Percentiles rank a stretch among this genome's conserved stretches.
These are phyloP conservation scores for Irena cyanogastra DNA, from an alignment of 2,113 vertebrate species.

Conservation along the genomic window DNA sequence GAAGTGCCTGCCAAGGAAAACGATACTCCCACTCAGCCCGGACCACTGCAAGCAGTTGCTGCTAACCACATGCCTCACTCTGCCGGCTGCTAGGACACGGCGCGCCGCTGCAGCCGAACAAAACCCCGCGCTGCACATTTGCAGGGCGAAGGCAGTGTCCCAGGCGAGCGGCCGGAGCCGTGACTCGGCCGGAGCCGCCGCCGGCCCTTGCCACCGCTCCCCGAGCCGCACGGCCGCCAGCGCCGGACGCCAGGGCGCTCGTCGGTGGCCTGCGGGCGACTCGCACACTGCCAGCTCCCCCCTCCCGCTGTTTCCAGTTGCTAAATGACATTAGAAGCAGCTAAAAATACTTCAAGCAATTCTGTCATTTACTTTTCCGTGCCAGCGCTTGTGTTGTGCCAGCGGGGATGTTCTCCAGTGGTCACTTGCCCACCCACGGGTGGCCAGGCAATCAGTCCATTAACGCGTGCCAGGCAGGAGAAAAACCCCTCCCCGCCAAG, in stretches of 20 bases:
- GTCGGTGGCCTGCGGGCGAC: neutral
- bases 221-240: neutral
- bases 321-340: conserved; percentile 35
- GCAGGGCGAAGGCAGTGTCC: neutral
- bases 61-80: conserved; percentile 63
- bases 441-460: neutral
- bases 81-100: conserved; percentile 56
- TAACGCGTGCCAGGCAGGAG: accelerated
- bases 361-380: neutral
- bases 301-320: neutral
- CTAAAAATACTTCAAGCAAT: conserved; percentile 44
- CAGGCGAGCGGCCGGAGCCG: neutral
- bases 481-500: neutral
- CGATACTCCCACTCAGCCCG: conserved; percentile 69
- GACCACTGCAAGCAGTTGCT: conserved; percentile 69
- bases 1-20: conserved; percentile 79
- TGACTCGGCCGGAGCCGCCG: neutral
- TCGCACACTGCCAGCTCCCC: neutral
- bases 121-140: neutral
- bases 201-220: accelerated
- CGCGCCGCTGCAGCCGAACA: conserved; percentile 13
- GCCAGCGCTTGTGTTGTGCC: neutral
- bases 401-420: neutral
- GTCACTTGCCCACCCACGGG: neutral
- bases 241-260: neutral